These are phyloP conservation scores for Chunga burmeisteri DNA, from an alignment of 2,113 vertebrate species.

Conservation along the genomic window DNA sequence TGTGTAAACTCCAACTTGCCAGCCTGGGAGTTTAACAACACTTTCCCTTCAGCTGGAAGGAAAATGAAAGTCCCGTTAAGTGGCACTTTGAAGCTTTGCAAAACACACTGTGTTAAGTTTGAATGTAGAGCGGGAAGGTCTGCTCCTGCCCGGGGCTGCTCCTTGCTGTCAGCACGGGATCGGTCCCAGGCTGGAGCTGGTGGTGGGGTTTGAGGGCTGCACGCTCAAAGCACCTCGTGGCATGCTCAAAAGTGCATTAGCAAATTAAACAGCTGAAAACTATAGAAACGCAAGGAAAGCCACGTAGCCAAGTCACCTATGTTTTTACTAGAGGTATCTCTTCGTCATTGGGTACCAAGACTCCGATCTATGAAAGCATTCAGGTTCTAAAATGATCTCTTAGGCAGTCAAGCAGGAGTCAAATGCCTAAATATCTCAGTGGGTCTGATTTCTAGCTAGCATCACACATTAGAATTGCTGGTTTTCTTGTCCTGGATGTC, in stretches of 20 bases:
- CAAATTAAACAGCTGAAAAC: background rate
- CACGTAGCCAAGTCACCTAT: rapidly evolving
- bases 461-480: background rate
- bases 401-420: background rate
- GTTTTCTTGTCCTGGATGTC: background rate
- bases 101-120: conserved; percentile 13
- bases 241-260: background rate
- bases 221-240: background rate
- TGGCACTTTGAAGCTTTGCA: conserved; percentile 71
- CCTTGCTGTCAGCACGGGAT: background rate
- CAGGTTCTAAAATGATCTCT: background rate
- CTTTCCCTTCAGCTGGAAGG: conserved; percentile 71
- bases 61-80: conserved; percentile 69
- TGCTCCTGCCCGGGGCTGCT: background rate
- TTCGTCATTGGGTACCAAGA: background rate
- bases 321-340: rapidly evolving
- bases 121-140: background rate
- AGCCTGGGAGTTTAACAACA: conserved; percentile 67
- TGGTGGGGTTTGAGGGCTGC: rapidly evolving
- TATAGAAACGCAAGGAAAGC: rapidly evolving
- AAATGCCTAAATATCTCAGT: background rate
- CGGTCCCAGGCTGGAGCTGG: rapidly evolving
- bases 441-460: background rate
- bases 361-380: background rate
- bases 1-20: conserved; percentile 80